Conservation (phyloP, 92 coral and sea anemone genomes). For the Isaurus tuberculatus region DNA sequence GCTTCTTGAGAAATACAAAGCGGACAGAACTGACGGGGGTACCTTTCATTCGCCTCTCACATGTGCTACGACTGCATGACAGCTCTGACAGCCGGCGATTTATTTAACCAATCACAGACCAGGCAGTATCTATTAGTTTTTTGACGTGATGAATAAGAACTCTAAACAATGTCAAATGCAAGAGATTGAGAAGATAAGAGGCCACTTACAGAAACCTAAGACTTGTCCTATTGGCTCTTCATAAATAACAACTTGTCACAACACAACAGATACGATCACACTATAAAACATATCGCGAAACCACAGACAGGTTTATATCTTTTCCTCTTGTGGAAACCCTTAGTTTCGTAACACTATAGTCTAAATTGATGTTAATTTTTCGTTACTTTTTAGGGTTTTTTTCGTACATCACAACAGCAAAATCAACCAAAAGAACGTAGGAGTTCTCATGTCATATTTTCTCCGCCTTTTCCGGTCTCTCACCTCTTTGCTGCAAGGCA, state of each 20-base stretch:
- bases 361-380: not conserved
- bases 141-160: slow-evolving; percentile 42
- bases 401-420: not conserved
- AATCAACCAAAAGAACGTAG: not conserved
- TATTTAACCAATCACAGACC: slow-evolving; percentile 47
- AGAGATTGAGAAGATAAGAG: slow-evolving; percentile 62
- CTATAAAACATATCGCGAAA: slow-evolving; percentile 10
- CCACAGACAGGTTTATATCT: not conserved
- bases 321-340: slow-evolving; percentile 3
- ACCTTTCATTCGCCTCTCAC: slow-evolving; percentile 52
- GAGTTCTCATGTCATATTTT: slow-evolving; percentile 59
- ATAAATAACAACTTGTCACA: slow-evolving; percentile 43
- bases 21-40: not conserved
- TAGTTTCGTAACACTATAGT: not conserved
- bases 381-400: not conserved
- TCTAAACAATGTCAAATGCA: slow-evolving; percentile 48
- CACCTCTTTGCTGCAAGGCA: slow-evolving; percentile 74
- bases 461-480: slow-evolving; percentile 87
- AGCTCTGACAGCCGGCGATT: slow-evolving; percentile 59
- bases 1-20: slow-evolving; percentile 44
- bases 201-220: slow-evolving; percentile 37
- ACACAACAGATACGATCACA: slow-evolving; percentile 23
- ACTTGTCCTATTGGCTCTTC: slow-evolving; percentile 39
- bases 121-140: slow-evolving; percentile 45
- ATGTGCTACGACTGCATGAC: slow-evolving; percentile 53